phyloP scores from a whole-genome alignment of 1,140 invertebrate species.

The Nephila pilipes region DNA sequence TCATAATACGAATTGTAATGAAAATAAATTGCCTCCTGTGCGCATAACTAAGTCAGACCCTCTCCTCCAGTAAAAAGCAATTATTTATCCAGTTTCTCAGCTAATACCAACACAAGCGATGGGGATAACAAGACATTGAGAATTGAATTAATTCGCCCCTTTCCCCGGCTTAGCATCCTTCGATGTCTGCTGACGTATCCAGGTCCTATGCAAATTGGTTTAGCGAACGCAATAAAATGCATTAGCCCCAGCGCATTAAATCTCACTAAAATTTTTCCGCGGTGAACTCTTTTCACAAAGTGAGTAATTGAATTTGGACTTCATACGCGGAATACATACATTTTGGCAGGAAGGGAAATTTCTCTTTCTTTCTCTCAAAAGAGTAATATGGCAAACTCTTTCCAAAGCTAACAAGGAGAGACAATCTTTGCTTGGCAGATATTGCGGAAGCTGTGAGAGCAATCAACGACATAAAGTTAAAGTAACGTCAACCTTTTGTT shows the following conservation, averaged over 20 bases:
- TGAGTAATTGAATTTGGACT: slow-evolving; percentile 38
- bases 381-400: neutral
- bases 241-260: slow-evolving; percentile 14
- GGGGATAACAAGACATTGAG: neutral
- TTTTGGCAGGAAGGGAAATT: neutral
- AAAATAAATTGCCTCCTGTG: neutral
- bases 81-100: slow-evolving; percentile 17
- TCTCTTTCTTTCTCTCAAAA: neutral
- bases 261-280: slow-evolving; percentile 17
- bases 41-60: neutral
- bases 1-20: slow-evolving; percentile 6
- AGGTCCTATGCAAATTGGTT: slow-evolving; percentile 4
- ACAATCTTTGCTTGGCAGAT: neutral
- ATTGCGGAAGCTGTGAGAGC: neutral
- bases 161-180: neutral
- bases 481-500: neutral
- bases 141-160: slow-evolving; percentile 29
- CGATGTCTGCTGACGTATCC: neutral
- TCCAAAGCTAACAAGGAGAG: neutral
- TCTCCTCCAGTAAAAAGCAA: slow-evolving; percentile 27
- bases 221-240: slow-evolving; percentile 31
- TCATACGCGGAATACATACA: slow-evolving; percentile 19
- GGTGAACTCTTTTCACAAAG: neutral
- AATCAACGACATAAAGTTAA: neutral
- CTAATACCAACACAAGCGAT: slow-evolving; percentile 31